Base-by-base conservation (phyloP, 1,140 invertebrate species). In the Scylla paramamosain region DNA sequence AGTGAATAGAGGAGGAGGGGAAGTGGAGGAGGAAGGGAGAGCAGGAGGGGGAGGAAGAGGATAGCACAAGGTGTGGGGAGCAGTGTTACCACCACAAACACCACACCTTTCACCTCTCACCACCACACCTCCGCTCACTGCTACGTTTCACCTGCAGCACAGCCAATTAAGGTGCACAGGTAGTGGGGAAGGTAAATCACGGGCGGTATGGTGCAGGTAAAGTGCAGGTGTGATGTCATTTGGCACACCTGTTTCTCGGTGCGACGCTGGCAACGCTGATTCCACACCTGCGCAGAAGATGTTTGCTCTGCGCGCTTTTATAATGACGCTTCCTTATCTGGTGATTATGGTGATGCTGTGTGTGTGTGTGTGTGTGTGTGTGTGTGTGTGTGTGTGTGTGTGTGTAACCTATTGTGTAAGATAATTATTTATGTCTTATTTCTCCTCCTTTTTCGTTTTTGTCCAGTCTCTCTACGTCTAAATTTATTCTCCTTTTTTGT, bases 291-390 rank as follows among this genome's bases (percentile, higher is more conserved):
- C 25, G 25, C 67, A 77, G 67, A 59, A 59, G 52, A n/a, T n/a
- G 20, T n/a, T n/a, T 25, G 67, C 67, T 77, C 25, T 25, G 67
- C 67, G 67, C 67, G 20, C 20, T 77, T 77, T 77, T 77, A 77
- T 77, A 77, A 77, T 77, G 67, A 77, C 25, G 20, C 67, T 77
- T 77, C 67, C 67, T n/a, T 77, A 77, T 77, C 20, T 25, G 67
- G 52, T 20, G 52, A 59, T 59, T 59, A 59, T 59, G 52, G 52
- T 4, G 52, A 12, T 20, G 52, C 12, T 77, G 67, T 77, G 67
- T 77, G 67, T 77, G 67, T 77, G 67, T 77, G 67, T n/a, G 67
- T 77, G 67, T 77, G 67, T 77, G 67, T 77, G 67, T 77, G 67
- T 77, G 67, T 77, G 67, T 77, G 67, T 77, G 67, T 77, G 67